These are phyloP conservation scores for Picathartes gymnocephalus DNA, from an alignment of 2,113 vertebrate genomes.

Conservation along the genomic window DNA sequence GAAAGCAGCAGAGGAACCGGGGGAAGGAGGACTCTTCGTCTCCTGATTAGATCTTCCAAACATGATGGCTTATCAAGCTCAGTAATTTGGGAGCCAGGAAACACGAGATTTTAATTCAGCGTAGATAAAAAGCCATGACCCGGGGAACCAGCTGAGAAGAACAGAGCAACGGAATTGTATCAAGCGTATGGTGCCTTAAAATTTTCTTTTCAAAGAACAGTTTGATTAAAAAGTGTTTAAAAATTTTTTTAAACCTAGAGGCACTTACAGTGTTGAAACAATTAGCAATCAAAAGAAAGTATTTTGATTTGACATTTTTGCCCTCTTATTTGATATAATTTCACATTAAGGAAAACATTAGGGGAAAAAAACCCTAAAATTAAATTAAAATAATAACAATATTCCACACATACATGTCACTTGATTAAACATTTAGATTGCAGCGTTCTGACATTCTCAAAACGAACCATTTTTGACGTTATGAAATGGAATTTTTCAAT, in stretches of 20 bases:
- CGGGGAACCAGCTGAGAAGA: background rate
- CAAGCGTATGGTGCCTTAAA: background rate
- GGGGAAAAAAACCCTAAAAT: fast-evolving
- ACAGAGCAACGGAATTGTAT: background rate
- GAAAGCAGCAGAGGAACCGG: constrained; percentile 3
- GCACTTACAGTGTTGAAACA: background rate
- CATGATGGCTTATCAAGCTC: constrained; percentile 44
- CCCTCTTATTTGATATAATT: constrained; percentile 9
- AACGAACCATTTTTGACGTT: constrained; percentile 20
- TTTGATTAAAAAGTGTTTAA: constrained; percentile 11
- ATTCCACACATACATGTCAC: background rate
- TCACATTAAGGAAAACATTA: constrained; percentile 20
- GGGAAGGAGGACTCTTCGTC: constrained; percentile 26
- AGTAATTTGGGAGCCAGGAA: constrained; percentile 33
- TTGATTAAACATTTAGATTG: constrained; percentile 48
- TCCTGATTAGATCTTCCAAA: constrained; percentile 64
- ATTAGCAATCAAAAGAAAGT: constrained; percentile 49
- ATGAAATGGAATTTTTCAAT: constrained; percentile 37
- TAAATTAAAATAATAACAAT: constrained; percentile 1
- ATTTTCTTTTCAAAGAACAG: background rate
- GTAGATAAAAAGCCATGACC: background rate
- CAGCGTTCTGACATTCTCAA: constrained; percentile 1
- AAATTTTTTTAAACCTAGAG: background rate
- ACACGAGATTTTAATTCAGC: constrained; percentile 30
- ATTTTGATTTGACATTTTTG: constrained; percentile 20